These are phyloP conservation scores for Myotis findleyi DNA, from an alignment of 2,797 vertebrate species.

Conservation along the genomic window DNA sequence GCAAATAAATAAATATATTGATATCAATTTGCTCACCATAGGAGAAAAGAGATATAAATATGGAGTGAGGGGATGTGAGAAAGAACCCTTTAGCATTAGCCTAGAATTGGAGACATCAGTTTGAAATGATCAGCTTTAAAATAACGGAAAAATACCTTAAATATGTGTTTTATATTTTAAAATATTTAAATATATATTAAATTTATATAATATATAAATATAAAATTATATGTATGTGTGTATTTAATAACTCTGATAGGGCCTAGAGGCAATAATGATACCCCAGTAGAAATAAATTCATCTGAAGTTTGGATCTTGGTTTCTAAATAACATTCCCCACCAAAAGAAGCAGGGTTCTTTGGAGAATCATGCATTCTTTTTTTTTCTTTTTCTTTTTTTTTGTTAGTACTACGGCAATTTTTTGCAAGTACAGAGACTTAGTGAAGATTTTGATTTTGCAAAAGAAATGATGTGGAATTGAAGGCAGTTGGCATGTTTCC, in stretches of 20 bases:
- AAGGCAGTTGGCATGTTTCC: background rate
- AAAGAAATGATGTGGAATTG: background rate
- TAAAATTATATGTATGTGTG: background rate
- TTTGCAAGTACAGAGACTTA: background rate
- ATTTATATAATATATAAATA: background rate
- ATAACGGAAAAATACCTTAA: background rate
- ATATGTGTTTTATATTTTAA: background rate
- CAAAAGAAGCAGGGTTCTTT: background rate
- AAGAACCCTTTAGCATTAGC: background rate
- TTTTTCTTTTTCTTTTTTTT: background rate
- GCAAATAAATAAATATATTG: background rate
- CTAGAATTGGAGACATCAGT: background rate
- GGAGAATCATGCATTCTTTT: background rate
- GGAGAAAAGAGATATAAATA: background rate
- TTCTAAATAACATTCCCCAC: background rate
- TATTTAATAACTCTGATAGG: background rate
- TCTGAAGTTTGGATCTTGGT: background rate
- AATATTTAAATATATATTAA: background rate
- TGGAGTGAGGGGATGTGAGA: background rate
- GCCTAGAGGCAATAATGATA: background rate
- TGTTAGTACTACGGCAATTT: background rate
- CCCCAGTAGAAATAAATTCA: background rate
- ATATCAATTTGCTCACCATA: background rate
- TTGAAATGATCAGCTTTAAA: background rate
- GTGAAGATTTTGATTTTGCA: conserved; percentile 9